Evolutionary conservation across 2,113 vertebrate species (phyloP), one percentile per base, ranked within the genome.

Genomic region (Syngnathus typhle): DNA sequence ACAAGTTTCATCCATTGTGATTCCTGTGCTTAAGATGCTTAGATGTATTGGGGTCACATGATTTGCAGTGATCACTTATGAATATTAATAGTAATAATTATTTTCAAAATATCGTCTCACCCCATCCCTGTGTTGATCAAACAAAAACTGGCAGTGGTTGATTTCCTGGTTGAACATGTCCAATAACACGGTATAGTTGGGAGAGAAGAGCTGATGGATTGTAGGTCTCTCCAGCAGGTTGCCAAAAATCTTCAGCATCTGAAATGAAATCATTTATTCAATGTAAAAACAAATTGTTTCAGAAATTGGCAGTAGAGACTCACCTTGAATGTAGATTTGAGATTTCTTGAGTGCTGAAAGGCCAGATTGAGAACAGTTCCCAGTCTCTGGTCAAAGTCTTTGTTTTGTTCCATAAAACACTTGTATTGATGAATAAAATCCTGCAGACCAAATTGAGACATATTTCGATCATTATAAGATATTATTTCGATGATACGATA

Each of bases 291-390:
- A n/a, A 6, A 39, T 3, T 46, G 4, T 5, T 65, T 71, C 12
- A 38, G 32, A 5, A 65, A 5, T 46, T 21, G 54, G 58, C 10
- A 64, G 8, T n/a, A 51, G 49, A 54, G 6, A 44, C 58, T 78
- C 86, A 92, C 90, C 89, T 90, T 92, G 81, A 91, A 93, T 79
- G 78, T 75, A 51, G 88, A 88, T 85, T 90, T 85, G 43, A 92
- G 79, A 78, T 87, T 87, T 79, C 88, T 90, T 59, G 91, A 92
- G 72, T 93, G 86, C 63, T 91, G 87, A 86, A 94, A 94, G 64
- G 88, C 83, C 78, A 91, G 73, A 84, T 94, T 93, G 79, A 93
- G 85, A 72, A 93, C 85, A 36, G 91, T 91, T 74, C 87, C 89
- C 67, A 93, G 82, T 23, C 90, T 89, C 71, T 91, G 90, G 86